These are phyloP conservation scores for Agrypnus murinus DNA, from an alignment of 2,888 invertebrate species.

Conservation along the genomic window DNA sequence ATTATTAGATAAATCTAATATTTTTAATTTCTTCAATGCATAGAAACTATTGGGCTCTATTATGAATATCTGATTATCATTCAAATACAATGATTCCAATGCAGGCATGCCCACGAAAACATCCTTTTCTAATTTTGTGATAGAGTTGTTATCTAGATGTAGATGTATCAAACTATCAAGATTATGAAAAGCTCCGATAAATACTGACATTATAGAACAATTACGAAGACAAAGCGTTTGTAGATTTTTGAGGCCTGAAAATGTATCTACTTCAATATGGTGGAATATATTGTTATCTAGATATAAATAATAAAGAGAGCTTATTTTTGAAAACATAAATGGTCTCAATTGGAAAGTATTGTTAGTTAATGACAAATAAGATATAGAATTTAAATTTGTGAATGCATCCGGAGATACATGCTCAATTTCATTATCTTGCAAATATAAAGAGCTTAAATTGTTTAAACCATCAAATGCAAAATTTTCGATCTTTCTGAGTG, in stretches of 20 bases:
- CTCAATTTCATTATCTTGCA: not conserved
- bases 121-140: not conserved
- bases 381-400: not conserved
- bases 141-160: not conserved
- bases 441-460: not conserved
- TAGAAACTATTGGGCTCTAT: no score
- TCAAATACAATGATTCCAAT: no score
- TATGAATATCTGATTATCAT: no score
- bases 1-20: constrained; percentile 4
- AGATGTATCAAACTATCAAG: not conserved
- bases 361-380: not conserved
- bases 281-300: no score
- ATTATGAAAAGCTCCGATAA: not conserved
- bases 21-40: not conserved
- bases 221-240: not conserved
- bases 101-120: constrained; percentile 16
- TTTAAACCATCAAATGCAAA: not conserved
- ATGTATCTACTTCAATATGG: not conserved
- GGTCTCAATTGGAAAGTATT: not conserved
- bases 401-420: not conserved
- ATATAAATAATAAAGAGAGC: no score
- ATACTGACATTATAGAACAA: not conserved
- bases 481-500: not conserved
- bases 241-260: not conserved
- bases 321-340: not conserved